Base-by-base conservation (phyloP, 2,113 vertebrate species). In the Mesembrinibis cayennensis region DNA sequence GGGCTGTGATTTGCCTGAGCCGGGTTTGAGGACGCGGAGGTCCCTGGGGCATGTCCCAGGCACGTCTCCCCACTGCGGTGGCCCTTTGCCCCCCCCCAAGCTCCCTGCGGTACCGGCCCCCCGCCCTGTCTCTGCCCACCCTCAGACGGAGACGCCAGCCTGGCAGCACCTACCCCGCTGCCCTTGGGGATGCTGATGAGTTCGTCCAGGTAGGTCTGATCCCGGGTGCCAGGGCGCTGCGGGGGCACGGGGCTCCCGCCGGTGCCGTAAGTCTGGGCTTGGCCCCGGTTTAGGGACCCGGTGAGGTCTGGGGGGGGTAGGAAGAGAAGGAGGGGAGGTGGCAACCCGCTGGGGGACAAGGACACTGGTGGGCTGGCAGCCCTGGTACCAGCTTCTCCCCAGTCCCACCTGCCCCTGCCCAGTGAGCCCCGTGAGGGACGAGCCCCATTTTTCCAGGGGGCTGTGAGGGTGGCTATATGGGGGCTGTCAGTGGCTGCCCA, bases 141-240 rank as follows among this genome's bases (percentile, higher is more conserved):
- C 38, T 63, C 53, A 36, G 56, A 8, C 2, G 3, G 82, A 63
- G 65, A 34, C 63, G 18, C 49, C 30, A 74, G 44, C 52, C 69
- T 30, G 56, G 78, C 47, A 82, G 55, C 44, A n/a, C 96, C 45
- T 96, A 97, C 96, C 96, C 78, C 13, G 0, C 16, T 5, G 16
- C 73, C 78, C 53, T 91, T 94, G 58, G 96, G 96, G 62, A 97
- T 91, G 61, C 61, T 95, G 95, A 97, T 87, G 70, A 82, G 92
- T n/a, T 97, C 87, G 0, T 94, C 66, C 92, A 96, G 62, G 74
- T 88, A 93, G 66, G 87, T 87, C 87, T 66, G 89, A 44, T 82
- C 58, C 53, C 0, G 84, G 27, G 36, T 61, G 34, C 52, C 66
- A 36, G 44, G 56, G 23, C 0, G 17, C 65, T 49, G 61, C 0